These are phyloP conservation scores for Archivesica marissinica DNA, from an alignment of 1,140 invertebrate species.

Conservation along the genomic window DNA sequence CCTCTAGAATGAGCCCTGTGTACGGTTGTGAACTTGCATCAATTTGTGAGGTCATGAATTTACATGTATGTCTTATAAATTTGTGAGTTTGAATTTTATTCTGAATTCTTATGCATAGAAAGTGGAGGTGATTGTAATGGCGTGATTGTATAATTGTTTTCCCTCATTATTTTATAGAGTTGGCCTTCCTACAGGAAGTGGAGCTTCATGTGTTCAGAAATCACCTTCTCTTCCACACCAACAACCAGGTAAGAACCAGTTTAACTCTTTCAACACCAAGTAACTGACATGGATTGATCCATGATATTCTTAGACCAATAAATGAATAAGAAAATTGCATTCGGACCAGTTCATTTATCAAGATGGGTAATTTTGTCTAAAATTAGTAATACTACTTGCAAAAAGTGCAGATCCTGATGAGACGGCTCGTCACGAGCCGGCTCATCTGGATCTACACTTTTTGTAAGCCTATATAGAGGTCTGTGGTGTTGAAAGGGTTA, in stretches of 20 bases:
- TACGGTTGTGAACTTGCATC: background rate
- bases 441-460: too few species aligned
- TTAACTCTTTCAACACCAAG: too few species aligned
- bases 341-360: too few species aligned
- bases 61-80: background rate
- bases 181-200: constrained; percentile 22
- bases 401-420: too few species aligned
- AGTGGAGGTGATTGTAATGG: background rate
- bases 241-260: constrained; percentile 22
- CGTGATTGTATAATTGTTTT: background rate
- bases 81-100: background rate
- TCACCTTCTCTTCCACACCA: constrained; percentile 46
- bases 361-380: too few species aligned
- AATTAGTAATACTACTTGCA: too few species aligned
- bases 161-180: background rate
- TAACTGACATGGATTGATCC: too few species aligned
- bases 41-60: background rate
- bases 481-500: too few species aligned
- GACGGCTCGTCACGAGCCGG: too few species aligned
- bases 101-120: background rate
- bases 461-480: too few species aligned
- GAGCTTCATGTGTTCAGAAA: constrained; percentile 7
- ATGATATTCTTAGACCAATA: background rate
- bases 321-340: too few species aligned
- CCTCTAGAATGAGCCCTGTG: too few species aligned